A percentile compares a stretch with the other conserved stretches of the same genome.
Conservation (phyloP, 1,140 invertebrate species). For the Lamellibrachia luymesi region DNA sequence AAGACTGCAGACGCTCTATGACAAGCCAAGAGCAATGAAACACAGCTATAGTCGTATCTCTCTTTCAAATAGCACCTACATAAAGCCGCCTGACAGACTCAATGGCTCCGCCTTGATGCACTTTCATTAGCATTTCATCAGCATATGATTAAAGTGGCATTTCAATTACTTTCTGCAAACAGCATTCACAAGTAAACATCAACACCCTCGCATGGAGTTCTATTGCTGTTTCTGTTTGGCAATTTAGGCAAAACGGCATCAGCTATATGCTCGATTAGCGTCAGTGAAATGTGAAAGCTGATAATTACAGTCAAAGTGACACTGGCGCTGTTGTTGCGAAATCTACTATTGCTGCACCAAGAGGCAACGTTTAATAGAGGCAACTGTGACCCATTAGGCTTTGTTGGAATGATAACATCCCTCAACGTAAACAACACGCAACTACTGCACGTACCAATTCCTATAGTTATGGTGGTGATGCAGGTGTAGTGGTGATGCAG, state of each 20-base stretch:
- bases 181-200: neutral
- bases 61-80: neutral
- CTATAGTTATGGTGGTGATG: no score
- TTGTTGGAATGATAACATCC: neutral
- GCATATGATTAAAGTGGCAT: neutral
- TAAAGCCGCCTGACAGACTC: neutral
- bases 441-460: no score
- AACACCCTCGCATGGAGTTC: neutral
- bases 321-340: neutral
- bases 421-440: neutral
- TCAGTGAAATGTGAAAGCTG: neutral
- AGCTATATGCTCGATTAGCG: neutral
- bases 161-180: neutral
- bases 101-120: neutral
- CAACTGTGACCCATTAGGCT: neutral
- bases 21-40: neutral
- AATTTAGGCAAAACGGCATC: neutral
- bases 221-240: neutral
- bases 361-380: neutral
- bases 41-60: neutral
- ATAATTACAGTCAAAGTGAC: neutral
- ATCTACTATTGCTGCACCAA: neutral
- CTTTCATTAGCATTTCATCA: constrained; percentile 3
- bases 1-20: neutral
- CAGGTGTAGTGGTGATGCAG: no score